Base-by-base conservation (phyloP, 1,140 invertebrate genomes). In the Listronotus bonariensis region DNA sequence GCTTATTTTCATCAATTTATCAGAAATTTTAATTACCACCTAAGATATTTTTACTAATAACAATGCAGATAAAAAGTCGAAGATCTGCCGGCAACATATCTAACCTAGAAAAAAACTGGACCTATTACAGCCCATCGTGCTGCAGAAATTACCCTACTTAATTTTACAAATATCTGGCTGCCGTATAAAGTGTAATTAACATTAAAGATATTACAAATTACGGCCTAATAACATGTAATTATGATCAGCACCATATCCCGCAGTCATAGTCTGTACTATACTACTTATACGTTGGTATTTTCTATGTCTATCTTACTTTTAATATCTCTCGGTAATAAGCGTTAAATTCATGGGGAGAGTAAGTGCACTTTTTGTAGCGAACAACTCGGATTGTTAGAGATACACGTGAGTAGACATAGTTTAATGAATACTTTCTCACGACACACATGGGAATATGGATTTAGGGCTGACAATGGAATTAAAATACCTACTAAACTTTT, bases 161-260 rank as follows among this genome's bases (percentile, higher is more conserved):
- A 55, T 55, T 55, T 55, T 42, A 55, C 53, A 55, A 55, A 55
- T 55, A 55, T 34, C 36, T 41, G 38, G 53, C 53, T 20, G 53
- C 53, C 53, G 32, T 41, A 40, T 40, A 15, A 17, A 17, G 34
- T n/a, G 53, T 41, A 55, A 55, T 55, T 55, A 55, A 55, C 53
- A 41, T 41, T 17, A 36, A 6, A 55, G 53, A 55, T 55, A 17
- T 17, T 40, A 40, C 38, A 55, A 55, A 55, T 55, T 55, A 34
- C 53, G n/a, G n/a, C 11, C 15, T 55, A 55, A 55, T 55, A 55
- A 55, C 38, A 8, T 4, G 38, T 55, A 40, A 55, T 55, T 55
- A 55, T 41, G 41, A 55, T 55, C 20, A 38, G 38, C 11, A 17
- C 17, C 38, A 15, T 10, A n/a, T 55, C 11, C 32, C n/a, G 12